Base-by-base conservation (phyloP, 2,888 invertebrate genomes). In the Rhaphigaster nebulosa region DNA sequence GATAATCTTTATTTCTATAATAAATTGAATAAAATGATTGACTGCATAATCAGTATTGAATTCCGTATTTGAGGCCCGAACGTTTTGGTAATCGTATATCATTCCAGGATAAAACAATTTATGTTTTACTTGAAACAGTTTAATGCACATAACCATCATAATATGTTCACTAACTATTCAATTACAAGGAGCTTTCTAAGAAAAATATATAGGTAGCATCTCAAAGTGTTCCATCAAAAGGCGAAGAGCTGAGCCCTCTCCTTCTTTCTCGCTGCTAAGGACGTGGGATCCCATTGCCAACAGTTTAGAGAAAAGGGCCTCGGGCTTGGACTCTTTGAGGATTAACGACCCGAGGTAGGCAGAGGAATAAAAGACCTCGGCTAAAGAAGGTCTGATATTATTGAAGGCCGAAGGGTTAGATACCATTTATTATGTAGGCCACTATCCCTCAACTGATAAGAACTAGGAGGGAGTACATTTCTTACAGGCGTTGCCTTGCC, bases 361-460 rank as follows among this genome's bases (percentile, higher is more conserved):
- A 6, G 20, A 70, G 70, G 70, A 70, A 70, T 70, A 70, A 70
- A 70, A 70, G 70, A 34, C 5, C 34, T 20, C 34, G 34, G 70
- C 34, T 70, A 70, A 70, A 70, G 70, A 70, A 70, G 70, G 18
- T 0, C 70, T 70, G 70, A 70, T 70, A 70, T 70, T 70, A 70
- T 70, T 70, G 70, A 70, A 34, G 34, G 34, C 8, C 70, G 34
- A 70, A 38, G 70, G 70, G 70, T 34, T 70, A 34, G 70, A 4
- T 34, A 70, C 70, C 70, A 70, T 70, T 70, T 70, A 34, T 70
- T 29, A 70, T 70, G 34, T 70, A 70, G 70, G 70, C 18, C 70
- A 70, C 70, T 70, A 34, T 70, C 70, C 70, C 70, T 70, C 70
- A 70, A 70, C 70, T 70, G 70, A 70, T 70, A 70, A 34, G 8